Base-by-base conservation (phyloP, 2,797 vertebrate species). In the Thaleichthys pacificus region DNA sequence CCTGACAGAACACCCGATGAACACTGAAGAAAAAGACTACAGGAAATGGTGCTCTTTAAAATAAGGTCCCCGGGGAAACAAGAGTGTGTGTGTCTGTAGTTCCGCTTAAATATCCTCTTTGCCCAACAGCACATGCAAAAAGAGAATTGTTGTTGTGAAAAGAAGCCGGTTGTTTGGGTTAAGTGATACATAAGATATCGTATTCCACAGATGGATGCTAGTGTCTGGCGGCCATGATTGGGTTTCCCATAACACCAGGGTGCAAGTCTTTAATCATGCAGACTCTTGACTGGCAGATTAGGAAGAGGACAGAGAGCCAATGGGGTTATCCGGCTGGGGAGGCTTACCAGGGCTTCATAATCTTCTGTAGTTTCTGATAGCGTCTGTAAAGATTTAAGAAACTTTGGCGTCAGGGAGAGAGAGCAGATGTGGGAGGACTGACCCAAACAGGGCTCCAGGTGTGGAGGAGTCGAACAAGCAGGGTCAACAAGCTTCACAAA, bases 351-450 rank as follows among this genome's bases (percentile, higher is more conserved):
- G 97, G 97, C 92, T 99, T 99, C 98, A 99, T 99, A 89, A 99
- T 99, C 96, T 99, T 99, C 96, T 99, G 98, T 83, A 99, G 93
- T 94, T 99, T 99, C 95, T 99, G 97, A 95, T 99, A 99, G 69
- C 96, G 95, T 87, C 98, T 99, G 96, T 78, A 97, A 98, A 95
- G 94, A 97, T 95, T 93, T 82, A 89, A 96, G 72, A 96, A 95
- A 96, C 92, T 93, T 86, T 72, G 73, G 88, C 38, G 78, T 94
- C 84, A 94, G 91, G 74, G 77, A 69, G 69, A 42, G 76, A 74
- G 82, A 76, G 68, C 80, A 42, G 73, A 66, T 17, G 2, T 17
- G 30, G 26, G n/a, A 9, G 32, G 30, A 26, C 35, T 68, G 3
- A 62, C 8, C 26, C 26, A 12, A 28, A 56, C 28, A 30, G 28